A percentile compares a stretch with the other conserved stretches of the same genome.
phyloP scores from a whole-genome alignment of 2,797 vertebrate species.

The Phalloptychus januarius region DNA sequence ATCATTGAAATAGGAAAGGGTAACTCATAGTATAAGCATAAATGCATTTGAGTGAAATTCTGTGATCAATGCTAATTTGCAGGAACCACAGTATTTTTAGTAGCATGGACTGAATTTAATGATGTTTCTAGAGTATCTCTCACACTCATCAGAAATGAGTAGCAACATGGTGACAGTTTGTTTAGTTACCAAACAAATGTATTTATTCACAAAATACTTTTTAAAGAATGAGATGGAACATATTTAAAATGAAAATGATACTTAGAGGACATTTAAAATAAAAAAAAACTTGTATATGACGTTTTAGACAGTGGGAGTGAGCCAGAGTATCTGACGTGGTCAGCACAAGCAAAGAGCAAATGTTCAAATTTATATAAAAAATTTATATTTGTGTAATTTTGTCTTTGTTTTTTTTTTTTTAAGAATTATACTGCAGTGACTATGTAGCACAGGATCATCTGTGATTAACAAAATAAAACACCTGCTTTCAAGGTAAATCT shows the following conservation, averaged over 20 bases:
- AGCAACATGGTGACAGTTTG: background rate
- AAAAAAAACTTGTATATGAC: background rate
- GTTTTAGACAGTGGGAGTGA: background rate
- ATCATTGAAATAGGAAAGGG: background rate
- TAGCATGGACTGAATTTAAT: too few relatives aligned
- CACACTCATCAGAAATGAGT: background rate
- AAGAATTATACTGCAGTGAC: background rate
- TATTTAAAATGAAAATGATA: background rate
- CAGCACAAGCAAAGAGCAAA: background rate
- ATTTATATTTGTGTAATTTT: background rate
- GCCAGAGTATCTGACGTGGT: background rate
- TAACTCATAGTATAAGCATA: background rate
- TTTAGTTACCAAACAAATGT: background rate
- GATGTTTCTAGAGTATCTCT: too few relatives aligned
- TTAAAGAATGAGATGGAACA: background rate
- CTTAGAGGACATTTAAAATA: background rate
- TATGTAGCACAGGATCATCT: background rate
- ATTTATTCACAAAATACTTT: background rate
- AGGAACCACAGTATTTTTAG: background rate
- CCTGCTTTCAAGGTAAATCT: conserved; percentile 45
- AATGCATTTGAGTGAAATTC: background rate
- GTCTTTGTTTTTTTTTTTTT: background rate
- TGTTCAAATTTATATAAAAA: background rate
- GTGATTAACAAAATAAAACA: background rate
- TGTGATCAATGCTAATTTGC: background rate